phyloP scores from a whole-genome alignment of 2,113 vertebrate genomes.

The Eulemur macaco region DNA sequence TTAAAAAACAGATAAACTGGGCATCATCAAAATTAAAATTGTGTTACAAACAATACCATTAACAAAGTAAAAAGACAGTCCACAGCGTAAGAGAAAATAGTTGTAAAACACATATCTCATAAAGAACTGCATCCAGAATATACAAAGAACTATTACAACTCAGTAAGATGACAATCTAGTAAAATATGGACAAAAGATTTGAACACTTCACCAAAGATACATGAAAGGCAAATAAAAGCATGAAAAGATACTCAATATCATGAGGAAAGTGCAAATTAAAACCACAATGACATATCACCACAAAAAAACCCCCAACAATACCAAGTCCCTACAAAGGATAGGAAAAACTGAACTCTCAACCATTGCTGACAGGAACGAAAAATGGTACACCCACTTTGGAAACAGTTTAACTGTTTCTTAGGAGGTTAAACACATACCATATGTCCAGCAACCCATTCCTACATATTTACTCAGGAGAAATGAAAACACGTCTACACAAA shows the following conservation, averaged over 20 bases:
- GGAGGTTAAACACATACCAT: neutral
- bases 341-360: neutral
- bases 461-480: neutral
- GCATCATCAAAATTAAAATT: conserved; percentile 35
- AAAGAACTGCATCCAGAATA: neutral
- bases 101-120: neutral
- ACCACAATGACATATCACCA: neutral
- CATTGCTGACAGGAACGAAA: neutral
- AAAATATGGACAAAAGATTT: conserved; percentile 1
- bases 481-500: neutral
- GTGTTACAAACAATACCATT: neutral
- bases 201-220: neutral
- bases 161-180: neutral
- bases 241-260: neutral
- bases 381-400: neutral
- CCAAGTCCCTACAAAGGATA: neutral
- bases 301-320: neutral
- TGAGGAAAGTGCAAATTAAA: neutral
- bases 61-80: neutral
- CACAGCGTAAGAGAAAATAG: neutral
- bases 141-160: neutral
- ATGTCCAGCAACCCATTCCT: neutral
- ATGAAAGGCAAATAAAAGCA: neutral
- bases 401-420: neutral
- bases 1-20: neutral